Evolutionary conservation across 2,113 vertebrate genomes (phyloP).

Genomic region (Donacobius atricapilla): DNA sequence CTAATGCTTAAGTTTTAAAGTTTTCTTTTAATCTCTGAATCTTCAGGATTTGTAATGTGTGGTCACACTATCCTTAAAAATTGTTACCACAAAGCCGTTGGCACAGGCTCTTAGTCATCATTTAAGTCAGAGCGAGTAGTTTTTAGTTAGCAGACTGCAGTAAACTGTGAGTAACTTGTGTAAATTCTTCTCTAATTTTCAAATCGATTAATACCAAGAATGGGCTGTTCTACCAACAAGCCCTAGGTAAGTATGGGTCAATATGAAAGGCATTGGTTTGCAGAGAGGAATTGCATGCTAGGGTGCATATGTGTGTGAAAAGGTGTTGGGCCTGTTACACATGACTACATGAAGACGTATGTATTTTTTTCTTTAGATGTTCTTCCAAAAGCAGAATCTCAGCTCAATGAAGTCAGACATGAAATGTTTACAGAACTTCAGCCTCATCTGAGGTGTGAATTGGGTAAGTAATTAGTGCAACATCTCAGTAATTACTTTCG

Average conservation of each 20-base stretch:
- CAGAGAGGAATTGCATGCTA: neutral
- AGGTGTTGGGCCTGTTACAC: neutral
- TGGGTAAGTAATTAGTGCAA: slow-evolving; percentile 78
- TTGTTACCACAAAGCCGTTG: neutral
- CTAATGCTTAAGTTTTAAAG: neutral
- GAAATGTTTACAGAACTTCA: slow-evolving; percentile 78
- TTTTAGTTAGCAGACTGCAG: neutral
- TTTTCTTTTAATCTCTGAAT: neutral
- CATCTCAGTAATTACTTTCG: neutral
- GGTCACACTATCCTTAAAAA: neutral
- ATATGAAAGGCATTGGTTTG: neutral
- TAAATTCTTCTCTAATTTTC: neutral
- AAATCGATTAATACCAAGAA: neutral
- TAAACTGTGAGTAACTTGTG: neutral
- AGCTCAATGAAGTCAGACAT: slow-evolving; percentile 79
- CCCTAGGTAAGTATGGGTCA: neutral
- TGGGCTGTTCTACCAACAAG: neutral
- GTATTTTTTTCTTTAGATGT: slow-evolving; percentile 37
- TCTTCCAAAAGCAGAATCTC: slow-evolving; percentile 72
- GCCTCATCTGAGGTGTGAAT: slow-evolving; percentile 77
- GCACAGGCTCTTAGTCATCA: neutral
- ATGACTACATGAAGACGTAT: neutral
- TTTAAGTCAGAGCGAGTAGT: neutral
- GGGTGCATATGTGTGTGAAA: neutral
- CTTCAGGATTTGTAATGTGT: neutral